Percentiles rank a stretch among this genome's conserved stretches.
These are phyloP conservation scores for Rhopalosiphum maidis DNA, from an alignment of 1,140 invertebrate species.

Conservation along the genomic window DNA sequence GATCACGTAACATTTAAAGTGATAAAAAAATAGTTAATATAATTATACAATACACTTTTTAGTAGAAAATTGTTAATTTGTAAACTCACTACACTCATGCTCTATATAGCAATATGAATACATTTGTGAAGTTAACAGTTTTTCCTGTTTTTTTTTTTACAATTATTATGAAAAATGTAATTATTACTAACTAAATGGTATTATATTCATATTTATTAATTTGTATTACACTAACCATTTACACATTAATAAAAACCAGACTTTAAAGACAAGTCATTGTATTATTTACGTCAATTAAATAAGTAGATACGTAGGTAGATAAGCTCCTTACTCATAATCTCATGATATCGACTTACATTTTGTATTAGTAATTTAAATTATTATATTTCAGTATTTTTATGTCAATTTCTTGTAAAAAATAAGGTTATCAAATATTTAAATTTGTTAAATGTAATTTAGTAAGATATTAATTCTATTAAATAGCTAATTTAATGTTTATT, in stretches of 20 bases:
- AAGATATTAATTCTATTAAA: background rate
- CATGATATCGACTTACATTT: background rate
- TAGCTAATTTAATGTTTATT: background rate
- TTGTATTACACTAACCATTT: background rate
- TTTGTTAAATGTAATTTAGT: background rate
- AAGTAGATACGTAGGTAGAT: background rate
- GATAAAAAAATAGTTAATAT: background rate
- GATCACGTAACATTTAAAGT: background rate
- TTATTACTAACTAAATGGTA: background rate
- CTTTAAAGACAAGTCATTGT: background rate
- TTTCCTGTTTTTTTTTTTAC: background rate
- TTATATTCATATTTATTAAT: background rate
- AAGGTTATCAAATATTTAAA: background rate
- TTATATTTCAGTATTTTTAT: background rate
- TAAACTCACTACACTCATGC: background rate
- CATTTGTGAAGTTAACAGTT: background rate
- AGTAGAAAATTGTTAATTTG: background rate
- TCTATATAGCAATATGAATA: background rate
- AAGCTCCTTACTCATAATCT: background rate
- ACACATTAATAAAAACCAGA: background rate
- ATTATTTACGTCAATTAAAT: background rate
- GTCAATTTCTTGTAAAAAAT: background rate
- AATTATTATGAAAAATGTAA: background rate
- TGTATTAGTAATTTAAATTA: background rate
- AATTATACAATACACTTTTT: background rate